Conservation (phyloP, 1,140 invertebrate species). For the Neotoxoptera formosana region DNA sequence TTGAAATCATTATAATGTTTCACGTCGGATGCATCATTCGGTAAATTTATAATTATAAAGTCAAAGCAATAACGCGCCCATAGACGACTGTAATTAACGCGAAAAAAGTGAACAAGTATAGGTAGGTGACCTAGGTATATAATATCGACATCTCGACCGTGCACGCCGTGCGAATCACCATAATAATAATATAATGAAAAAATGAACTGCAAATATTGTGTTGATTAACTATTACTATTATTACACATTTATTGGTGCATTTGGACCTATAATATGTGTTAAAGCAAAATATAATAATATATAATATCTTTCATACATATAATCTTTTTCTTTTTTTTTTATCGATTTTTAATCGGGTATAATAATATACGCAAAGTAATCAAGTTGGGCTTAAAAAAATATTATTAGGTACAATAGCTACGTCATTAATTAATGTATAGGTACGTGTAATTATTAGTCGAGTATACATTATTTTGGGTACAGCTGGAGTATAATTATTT, state of each 20-base stretch:
- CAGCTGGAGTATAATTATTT: neutral
- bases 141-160: neutral
- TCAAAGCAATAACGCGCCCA: neutral
- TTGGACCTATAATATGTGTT: neutral
- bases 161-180: neutral
- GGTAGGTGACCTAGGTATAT: neutral
- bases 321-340: neutral
- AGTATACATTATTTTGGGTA: neutral
- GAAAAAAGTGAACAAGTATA: neutral
- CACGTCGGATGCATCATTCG: neutral
- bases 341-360: neutral
- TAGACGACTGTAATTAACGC: neutral
- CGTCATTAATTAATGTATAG: neutral
- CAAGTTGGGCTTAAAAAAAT: neutral
- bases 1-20: neutral
- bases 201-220: neutral
- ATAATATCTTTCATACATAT: neutral
- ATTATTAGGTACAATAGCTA: neutral
- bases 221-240: neutral
- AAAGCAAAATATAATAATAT: neutral
- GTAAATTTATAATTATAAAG: neutral
- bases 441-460: neutral
- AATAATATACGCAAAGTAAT: neutral
- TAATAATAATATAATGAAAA: neutral
- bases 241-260: neutral